phyloP scores from a whole-genome alignment of 2,888 invertebrate species.

The Meteorus colon region DNA sequence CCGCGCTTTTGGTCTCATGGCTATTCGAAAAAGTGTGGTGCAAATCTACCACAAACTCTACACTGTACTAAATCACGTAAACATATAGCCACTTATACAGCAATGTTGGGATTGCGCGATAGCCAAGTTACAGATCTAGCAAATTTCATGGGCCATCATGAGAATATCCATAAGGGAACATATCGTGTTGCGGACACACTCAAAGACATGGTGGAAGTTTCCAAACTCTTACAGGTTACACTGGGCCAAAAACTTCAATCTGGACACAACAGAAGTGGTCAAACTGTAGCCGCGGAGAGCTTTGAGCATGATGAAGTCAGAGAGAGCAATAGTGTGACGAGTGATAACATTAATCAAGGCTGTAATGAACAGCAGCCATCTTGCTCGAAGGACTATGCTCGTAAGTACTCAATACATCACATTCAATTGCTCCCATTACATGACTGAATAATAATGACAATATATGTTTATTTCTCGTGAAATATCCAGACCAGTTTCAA shows the following conservation, averaged over 20 bases:
- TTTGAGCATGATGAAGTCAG: not conserved
- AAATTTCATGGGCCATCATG: slow-evolving; percentile 58
- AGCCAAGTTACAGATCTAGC: slow-evolving; percentile 53
- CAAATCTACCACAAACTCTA: slow-evolving; percentile 50
- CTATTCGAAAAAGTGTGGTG: slow-evolving; percentile 54
- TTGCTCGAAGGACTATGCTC: no score
- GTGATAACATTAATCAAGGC: not conserved
- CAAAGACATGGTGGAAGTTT: slow-evolving; percentile 54
- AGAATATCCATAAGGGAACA: slow-evolving; percentile 55
- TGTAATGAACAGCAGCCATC: no score
- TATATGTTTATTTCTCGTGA: no score
- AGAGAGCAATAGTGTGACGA: not conserved
- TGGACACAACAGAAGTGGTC: not conserved
- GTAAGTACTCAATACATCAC: no score
- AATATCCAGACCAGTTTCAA: no score
- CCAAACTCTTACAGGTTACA: slow-evolving; percentile 48
- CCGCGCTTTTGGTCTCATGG: slow-evolving; percentile 53
- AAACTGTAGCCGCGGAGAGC: no score
- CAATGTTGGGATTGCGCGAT: slow-evolving; percentile 53
- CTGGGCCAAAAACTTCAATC: slow-evolving; percentile 15
- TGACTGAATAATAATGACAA: no score
- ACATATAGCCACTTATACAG: slow-evolving; percentile 57
- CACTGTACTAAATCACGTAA: slow-evolving; percentile 55
- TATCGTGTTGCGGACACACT: slow-evolving; percentile 54
- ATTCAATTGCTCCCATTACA: no score